A percentile compares a stretch with the other conserved stretches of the same genome.
These are phyloP conservation scores for Esox niger DNA, from an alignment of 2,113 vertebrate genomes.

Conservation along the genomic window DNA sequence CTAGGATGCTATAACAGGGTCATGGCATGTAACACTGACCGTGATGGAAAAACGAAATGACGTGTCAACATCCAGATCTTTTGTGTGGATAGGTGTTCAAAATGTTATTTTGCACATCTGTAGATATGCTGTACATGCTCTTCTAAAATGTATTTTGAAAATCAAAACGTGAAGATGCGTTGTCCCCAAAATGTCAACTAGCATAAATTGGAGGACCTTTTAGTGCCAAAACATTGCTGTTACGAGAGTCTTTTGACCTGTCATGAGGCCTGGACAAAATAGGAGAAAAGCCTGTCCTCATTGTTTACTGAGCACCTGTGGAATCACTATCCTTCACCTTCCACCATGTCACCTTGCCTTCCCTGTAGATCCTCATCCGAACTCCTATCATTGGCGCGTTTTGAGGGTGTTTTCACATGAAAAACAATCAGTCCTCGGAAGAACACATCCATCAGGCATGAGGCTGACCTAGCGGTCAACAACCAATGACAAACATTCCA, in stretches of 20 bases:
- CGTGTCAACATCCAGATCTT: no score
- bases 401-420: background rate
- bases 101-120: no score
- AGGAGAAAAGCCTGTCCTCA: background rate
- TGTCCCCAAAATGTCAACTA: background rate
- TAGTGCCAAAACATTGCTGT: background rate
- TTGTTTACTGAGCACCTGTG: background rate
- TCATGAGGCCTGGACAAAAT: background rate
- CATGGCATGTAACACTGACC: no score
- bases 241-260: background rate
- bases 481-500: slow-evolving; percentile 5
- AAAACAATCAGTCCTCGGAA: background rate
- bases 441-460: slow-evolving; percentile 7
- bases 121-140: no score
- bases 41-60: no score
- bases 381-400: background rate
- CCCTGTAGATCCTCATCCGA: slow-evolving; percentile 4
- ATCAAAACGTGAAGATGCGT: no score
- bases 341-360: background rate
- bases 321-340: slow-evolving; percentile 12
- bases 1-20: no score
- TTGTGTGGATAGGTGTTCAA: no score
- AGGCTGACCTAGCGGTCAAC: background rate
- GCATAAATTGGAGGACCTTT: background rate
- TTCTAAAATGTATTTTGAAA: no score